Evolutionary conservation across 2,113 vertebrate genomes (phyloP), one percentile per base, ranked within the genome.

Genomic region (Egretta garzetta): DNA sequence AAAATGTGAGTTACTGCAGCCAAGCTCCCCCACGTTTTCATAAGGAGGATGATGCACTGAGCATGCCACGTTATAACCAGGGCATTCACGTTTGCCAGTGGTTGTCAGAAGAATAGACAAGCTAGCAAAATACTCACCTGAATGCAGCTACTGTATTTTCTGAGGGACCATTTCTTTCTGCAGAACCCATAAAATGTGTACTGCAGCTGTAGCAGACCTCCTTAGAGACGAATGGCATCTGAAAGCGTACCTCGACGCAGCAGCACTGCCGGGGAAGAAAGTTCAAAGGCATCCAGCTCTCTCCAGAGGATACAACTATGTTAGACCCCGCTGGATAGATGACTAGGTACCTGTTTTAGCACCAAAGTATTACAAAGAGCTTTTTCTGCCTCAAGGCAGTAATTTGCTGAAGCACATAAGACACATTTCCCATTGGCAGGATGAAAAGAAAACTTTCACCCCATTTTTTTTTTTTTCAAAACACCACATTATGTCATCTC

Each of bases 291-390:
- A 68, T 79, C 33, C 73, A 91, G 62, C 41, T 63, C 96, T 93
- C 97, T 93, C 96, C 1, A 1, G 96, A 95, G 96, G 86, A 93
- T 92, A 90, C 70, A 95, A 63, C 55, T 95, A 91, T 95, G 88
- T 94, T 60, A 89, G 81, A 80, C 90, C 62, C 94, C 74, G 74
- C 66, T 91, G 86, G 86, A 93, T 35, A 82, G 95, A 95, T 94
- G 92, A 95, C 90, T 95, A 53, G 74, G 93, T 96, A 97, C 95
- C 96, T 96, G 93, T 76, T 96, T 97, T 96, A 92, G 92, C 87
- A 95, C 88, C 93, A 89, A 89, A 50, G 3, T 71, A 82, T 91
- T 92, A 97, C 86, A 97, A 95, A 96, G 95, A 96, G 55, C 83
- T 93, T 96, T 96, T 97, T 97, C 60, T 92, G 92, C 92, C 96